Evolutionary conservation across 2,797 vertebrate species (phyloP).

Genomic region (Hapalemur alaotrensis): DNA sequence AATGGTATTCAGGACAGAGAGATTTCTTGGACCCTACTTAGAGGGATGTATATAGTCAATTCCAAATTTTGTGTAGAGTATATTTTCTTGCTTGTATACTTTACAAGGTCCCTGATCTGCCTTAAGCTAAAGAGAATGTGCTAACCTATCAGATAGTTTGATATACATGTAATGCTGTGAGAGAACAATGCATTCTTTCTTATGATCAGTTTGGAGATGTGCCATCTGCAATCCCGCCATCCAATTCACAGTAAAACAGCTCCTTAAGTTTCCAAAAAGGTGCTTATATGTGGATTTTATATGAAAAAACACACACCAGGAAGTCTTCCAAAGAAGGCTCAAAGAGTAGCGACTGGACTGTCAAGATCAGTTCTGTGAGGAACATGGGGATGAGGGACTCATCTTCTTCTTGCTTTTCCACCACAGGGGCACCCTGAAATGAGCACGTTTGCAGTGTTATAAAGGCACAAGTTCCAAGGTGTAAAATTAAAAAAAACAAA

Average conservation of each 20-base stretch:
- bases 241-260: not conserved
- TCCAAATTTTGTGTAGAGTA: not conserved
- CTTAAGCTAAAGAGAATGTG: not conserved
- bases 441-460: constrained; percentile 11
- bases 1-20: not conserved
- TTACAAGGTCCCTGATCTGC: not conserved
- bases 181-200: not conserved
- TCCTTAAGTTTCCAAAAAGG: not conserved
- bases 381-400: constrained; percentile 85
- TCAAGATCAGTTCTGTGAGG: constrained; percentile 88
- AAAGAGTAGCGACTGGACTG: constrained; percentile 84
- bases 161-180: not conserved
- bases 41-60: not conserved
- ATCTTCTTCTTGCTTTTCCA: constrained; percentile 76
- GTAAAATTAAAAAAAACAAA: not conserved
- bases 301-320: constrained; percentile 83
- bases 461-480: not conserved
- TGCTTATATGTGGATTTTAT: not conserved
- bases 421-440: constrained; percentile 46
- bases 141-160: not conserved
- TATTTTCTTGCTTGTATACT: not conserved
- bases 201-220: not conserved
- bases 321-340: constrained; percentile 88
- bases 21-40: not conserved
- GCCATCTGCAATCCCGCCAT: not conserved